Base-by-base conservation (phyloP, 2,113 vertebrate genomes). In the Brevimyrus niger region DNA sequence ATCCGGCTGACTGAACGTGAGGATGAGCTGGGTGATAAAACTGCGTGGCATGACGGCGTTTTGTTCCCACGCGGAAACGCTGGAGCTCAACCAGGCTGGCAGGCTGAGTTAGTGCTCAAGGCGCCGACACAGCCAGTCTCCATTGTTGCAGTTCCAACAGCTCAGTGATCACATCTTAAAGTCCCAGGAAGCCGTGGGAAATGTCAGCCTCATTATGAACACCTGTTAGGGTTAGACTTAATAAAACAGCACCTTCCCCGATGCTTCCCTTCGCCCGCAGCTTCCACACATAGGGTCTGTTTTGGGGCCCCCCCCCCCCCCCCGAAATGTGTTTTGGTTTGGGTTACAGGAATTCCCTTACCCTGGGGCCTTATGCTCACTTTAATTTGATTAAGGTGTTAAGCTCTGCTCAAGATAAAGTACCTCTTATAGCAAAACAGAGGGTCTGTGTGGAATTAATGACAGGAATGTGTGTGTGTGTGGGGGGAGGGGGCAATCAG, bases 371-470 rank as follows among this genome's bases (percentile, higher is more conserved):
- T 53, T 48, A 86, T 51, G 11, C 27, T 51, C 27, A 86, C n/a
- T 27, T 47, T 84, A 86, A 51, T 86, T 86, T 47, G 23, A 51
- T 86, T 38, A 86, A 50, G 23, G 50, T 87, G 27, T 87, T 87
- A 87, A 53, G 35, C 47, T 55, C 85, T 38, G 13, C 85, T 53
- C 15, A 17, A 35, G 27, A 53, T 87, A 35, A 53, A 87, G 85
- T 53, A 55, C 48, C 85, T 53, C n/a, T 53, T 87, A 48, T 17
- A 55, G 46, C 15, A 55, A 51, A 35, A 48, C 47, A 51, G 27
- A 87, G 50, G 2, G 50, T 27, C 47, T 53, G 27, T n/a, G 85
- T 53, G 85, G 11, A 35, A 19, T 53, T 38, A 51, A 55, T 53
- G n/a, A 23, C 50, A 53, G 1, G 47, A 83, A 80, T 0, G 35